Conservation (phyloP, 2,888 invertebrate species). For the Parthenolecanium corni region DNA sequence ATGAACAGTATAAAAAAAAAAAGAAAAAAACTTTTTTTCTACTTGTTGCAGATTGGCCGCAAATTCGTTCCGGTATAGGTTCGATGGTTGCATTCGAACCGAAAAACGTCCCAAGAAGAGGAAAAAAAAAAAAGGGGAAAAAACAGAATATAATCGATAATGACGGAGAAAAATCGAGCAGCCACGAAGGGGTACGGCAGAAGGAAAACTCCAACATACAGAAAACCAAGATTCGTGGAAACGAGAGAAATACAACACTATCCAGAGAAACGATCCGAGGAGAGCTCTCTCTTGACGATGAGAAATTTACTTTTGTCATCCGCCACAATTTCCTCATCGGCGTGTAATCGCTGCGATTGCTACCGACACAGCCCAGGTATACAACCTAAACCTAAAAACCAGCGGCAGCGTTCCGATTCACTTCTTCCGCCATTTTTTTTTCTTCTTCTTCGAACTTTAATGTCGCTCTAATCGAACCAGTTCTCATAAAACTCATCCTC, state of each 20-base stretch:
- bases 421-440: background rate
- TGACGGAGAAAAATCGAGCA: conserved; percentile 11
- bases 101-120: conserved; percentile 7
- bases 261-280: too few species aligned
- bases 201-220: background rate
- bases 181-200: background rate
- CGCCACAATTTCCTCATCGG: background rate
- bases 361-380: too few species aligned
- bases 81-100: conserved; percentile 21
- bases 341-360: too few species aligned
- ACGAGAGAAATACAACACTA: too few species aligned
- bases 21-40: too few species aligned
- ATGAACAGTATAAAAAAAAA: too few species aligned
- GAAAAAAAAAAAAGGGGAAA: too few species aligned
- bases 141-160: conserved; percentile 20
- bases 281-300: background rate
- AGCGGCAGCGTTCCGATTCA: background rate
- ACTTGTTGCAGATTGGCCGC: conserved; percentile 8
- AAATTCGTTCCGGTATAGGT: conserved; percentile 22
- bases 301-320: conserved; percentile 18
- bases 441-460: background rate
- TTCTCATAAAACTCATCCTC: too few species aligned
- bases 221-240: too few species aligned
- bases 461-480: too few species aligned
- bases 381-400: too few species aligned